Base-by-base conservation (phyloP, 37 sponge, comb jelly and placozoan genomes). In the Chondrilla cf. caribensis region DNA sequence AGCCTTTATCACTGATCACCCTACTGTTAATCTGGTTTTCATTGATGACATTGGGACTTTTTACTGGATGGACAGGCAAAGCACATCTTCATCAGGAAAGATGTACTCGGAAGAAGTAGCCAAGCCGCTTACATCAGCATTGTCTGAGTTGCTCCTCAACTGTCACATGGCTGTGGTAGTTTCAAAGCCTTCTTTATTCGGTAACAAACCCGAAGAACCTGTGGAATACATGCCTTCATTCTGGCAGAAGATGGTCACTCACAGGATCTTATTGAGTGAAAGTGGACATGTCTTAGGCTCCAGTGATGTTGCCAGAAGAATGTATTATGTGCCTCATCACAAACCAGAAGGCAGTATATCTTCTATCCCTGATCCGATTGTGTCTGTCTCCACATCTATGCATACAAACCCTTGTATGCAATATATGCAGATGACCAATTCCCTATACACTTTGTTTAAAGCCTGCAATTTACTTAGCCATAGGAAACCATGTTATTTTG, bases 11-110 rank as follows among this genome's bases (percentile, higher is more conserved):
- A 21, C 25, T 11, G 76, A 73, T 24, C 44, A 73, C 14, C 76
- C 76, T 38, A 21, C 40, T 21, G 24, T 73, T 43, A 73, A 42
- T 40, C 14, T 73, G 44, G 76, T 73, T 1, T 37, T 73, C 18
- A 73, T 73, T 73, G 76, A 73, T 39, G 76, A 73, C 44, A 73
- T 73, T 73, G 76, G 76, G 11, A 22, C 44, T 2, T 73, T 43
- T 37, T 73, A 73, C 43, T 73, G 76, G 76, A 40, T 18, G 6
- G 76, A 73, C 43, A 36, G 76, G 6, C 41, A 38, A 3, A 15
- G 76, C 9, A 40, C 76, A 3, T 29, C 64, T 29, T 40, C 76
- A 19, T 15, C 40, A 3, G 44, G 76, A 4, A 73, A 39, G 44
- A 4, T 22, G 0, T 73, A 73, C 6, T 43, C 76, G 25, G 76